phyloP scores from a whole-genome alignment of 1,140 invertebrate genomes.

The Anagrus nilaparvatae region DNA sequence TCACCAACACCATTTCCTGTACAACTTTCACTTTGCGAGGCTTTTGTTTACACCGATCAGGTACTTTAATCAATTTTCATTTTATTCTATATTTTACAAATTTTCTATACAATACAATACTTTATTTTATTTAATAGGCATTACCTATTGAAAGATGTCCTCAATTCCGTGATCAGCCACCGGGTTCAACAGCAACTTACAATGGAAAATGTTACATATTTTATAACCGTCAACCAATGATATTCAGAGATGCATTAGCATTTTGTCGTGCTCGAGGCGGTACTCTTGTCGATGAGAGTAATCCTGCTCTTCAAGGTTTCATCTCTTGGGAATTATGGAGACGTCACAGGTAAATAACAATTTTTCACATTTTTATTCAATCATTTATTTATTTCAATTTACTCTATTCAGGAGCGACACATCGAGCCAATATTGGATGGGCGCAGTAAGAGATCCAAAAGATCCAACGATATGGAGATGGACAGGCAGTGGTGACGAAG shows the following conservation, averaged over 20 bases:
- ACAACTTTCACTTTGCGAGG: conserved; percentile 86
- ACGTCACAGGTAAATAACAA: conserved; percentile 57
- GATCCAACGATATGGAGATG: conserved; percentile 81
- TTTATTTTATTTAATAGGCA: no score
- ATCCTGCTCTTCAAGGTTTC: conserved; percentile 87
- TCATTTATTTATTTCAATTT: conserved; percentile 9
- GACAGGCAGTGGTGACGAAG: conserved; percentile 72
- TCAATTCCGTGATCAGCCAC: conserved; percentile 83
- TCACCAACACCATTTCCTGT: conserved; percentile 42
- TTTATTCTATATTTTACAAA: conserved; percentile 1
- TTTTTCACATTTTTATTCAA: neutral
- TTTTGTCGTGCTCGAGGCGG: conserved; percentile 72
- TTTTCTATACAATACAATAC: no score
- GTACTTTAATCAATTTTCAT: conserved; percentile 28
- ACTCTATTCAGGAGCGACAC: conserved; percentile 60
- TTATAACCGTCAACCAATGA: conserved; percentile 77
- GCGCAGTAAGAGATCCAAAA: conserved; percentile 70
- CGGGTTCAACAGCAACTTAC: conserved; percentile 85
- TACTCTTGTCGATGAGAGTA: conserved; percentile 83
- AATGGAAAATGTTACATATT: conserved; percentile 96
- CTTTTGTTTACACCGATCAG: conserved; percentile 92
- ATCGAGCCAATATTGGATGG: conserved; percentile 91
- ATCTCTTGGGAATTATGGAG: conserved; percentile 91
- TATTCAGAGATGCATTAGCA: conserved; percentile 67
- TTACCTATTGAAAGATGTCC: conserved; percentile 88